These are phyloP conservation scores for Selene dorsalis DNA, from an alignment of 2,797 vertebrate species.

Conservation along the genomic window DNA sequence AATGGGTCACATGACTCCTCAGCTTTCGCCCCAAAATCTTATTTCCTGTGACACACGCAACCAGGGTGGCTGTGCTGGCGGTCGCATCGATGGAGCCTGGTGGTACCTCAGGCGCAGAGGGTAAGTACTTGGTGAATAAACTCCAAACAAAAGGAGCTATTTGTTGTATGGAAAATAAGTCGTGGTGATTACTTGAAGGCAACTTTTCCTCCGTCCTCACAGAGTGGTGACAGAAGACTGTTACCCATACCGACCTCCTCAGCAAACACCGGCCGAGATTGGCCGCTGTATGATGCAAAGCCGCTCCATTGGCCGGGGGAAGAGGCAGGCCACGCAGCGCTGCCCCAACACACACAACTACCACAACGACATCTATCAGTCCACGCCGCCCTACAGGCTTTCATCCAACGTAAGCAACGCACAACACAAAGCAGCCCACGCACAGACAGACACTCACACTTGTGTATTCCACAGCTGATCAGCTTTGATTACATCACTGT, in stretches of 20 bases:
- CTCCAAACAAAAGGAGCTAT: not conserved
- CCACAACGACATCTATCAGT: slow-evolving; percentile 92
- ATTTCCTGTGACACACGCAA: slow-evolving; percentile 95
- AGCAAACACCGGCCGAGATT: slow-evolving; percentile 68
- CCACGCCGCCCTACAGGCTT: slow-evolving; percentile 92
- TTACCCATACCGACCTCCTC: slow-evolving; percentile 88
- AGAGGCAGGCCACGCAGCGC: slow-evolving; percentile 88
- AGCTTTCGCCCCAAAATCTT: slow-evolving; percentile 95
- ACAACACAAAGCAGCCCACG: not conserved
- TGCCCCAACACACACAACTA: slow-evolving; percentile 91
- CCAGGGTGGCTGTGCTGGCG: slow-evolving; percentile 92
- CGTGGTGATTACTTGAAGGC: not conserved
- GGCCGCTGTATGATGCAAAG: slow-evolving; percentile 97
- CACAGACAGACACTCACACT: not conserved
- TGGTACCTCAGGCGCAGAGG: slow-evolving; percentile 94
- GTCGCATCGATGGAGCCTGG: slow-evolving; percentile 94
- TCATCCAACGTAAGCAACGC: slow-evolving; percentile 76
- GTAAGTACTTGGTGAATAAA: slow-evolving; percentile 69
- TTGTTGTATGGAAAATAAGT: too few species aligned
- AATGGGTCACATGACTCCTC: slow-evolving; percentile 96
- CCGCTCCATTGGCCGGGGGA: slow-evolving; percentile 90
- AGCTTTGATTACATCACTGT: not conserved
- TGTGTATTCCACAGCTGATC: not conserved
- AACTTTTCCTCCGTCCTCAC: slow-evolving; percentile 24
- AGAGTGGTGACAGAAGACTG: slow-evolving; percentile 96